These are phyloP conservation scores for Ophonus ardosiacus DNA, from an alignment of 2,888 invertebrate genomes.

Conservation along the genomic window DNA sequence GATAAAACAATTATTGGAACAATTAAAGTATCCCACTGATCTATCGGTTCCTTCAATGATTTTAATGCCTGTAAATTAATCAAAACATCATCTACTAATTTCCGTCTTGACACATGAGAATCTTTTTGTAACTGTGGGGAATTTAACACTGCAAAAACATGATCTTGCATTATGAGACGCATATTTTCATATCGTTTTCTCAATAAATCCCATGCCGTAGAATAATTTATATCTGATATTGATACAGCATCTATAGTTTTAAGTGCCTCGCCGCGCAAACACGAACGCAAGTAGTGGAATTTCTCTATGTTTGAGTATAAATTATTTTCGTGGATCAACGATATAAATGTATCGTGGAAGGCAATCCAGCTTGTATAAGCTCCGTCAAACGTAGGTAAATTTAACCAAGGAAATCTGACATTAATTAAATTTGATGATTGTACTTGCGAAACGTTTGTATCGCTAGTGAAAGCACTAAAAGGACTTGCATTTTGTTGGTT, in stretches of 20 bases:
- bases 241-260: slow-evolving; percentile 54
- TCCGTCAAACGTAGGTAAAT: not conserved
- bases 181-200: slow-evolving; percentile 65
- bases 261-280: slow-evolving; percentile 37
- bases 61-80: slow-evolving; percentile 50
- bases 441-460: not conserved
- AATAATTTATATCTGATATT: slow-evolving; percentile 63
- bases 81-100: slow-evolving; percentile 46
- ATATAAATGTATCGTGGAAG: slow-evolving; percentile 16
- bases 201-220: slow-evolving; percentile 65
- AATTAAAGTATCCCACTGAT: slow-evolving; percentile 67
- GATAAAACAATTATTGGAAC: slow-evolving; percentile 65
- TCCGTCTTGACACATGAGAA: slow-evolving; percentile 7
- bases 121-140: slow-evolving; percentile 29
- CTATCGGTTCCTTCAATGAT: slow-evolving; percentile 65
- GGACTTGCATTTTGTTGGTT: not conserved
- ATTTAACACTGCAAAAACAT: slow-evolving; percentile 64
- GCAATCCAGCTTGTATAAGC: slow-evolving; percentile 6
- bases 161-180: slow-evolving; percentile 64
- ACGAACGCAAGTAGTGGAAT: slow-evolving; percentile 23
- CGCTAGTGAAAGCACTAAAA: not conserved
- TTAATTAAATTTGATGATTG: not conserved
- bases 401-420: slow-evolving; percentile 7
- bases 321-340: not conserved
- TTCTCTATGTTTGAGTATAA: too few relatives aligned